Evolutionary conservation across 2,797 vertebrate genomes (phyloP).

Genomic region (Ambastaia sidthimunki): DNA sequence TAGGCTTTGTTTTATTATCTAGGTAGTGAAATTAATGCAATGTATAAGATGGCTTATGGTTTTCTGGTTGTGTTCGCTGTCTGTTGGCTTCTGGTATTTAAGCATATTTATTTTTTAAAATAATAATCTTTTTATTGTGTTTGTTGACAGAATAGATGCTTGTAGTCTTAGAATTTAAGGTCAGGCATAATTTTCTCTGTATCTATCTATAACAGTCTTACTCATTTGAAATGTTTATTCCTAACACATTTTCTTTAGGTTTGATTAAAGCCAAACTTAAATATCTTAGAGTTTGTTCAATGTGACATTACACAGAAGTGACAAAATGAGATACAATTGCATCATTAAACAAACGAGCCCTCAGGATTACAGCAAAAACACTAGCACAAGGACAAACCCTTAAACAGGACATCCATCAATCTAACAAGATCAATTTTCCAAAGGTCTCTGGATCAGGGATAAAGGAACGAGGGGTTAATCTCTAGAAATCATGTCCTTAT

Average conservation of each 20-base stretch:
- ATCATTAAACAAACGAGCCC: slow-evolving; percentile 75
- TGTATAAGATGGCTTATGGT: neutral
- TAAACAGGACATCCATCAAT: slow-evolving; percentile 79
- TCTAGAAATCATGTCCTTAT: slow-evolving; percentile 84
- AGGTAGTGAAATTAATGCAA: neutral
- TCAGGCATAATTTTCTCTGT: neutral
- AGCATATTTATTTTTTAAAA: too few relatives aligned
- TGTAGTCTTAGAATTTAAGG: neutral
- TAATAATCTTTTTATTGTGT: too few relatives aligned
- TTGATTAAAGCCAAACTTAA: slow-evolving; percentile 22
- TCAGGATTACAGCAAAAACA: slow-evolving; percentile 62
- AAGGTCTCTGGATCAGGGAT: slow-evolving; percentile 76
- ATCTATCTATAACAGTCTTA: neutral
- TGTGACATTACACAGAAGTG: slow-evolving; percentile 73
- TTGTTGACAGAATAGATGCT: too few relatives aligned
- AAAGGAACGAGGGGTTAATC: slow-evolving; percentile 83
- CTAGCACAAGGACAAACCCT: slow-evolving; percentile 80
- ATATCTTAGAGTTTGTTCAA: slow-evolving; percentile 69
- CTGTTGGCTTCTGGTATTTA: neutral
- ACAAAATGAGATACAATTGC: slow-evolving; percentile 69
- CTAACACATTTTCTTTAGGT: slow-evolving; percentile 20
- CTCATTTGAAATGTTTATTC: slow-evolving; percentile 23
- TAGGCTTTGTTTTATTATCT: neutral
- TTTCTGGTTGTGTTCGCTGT: neutral
- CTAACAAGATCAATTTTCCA: slow-evolving; percentile 82